Percentiles rank a stretch among this genome's conserved stretches.
Conservation (phyloP, 1,140 invertebrate species). For the Caerostris extrusa region DNA sequence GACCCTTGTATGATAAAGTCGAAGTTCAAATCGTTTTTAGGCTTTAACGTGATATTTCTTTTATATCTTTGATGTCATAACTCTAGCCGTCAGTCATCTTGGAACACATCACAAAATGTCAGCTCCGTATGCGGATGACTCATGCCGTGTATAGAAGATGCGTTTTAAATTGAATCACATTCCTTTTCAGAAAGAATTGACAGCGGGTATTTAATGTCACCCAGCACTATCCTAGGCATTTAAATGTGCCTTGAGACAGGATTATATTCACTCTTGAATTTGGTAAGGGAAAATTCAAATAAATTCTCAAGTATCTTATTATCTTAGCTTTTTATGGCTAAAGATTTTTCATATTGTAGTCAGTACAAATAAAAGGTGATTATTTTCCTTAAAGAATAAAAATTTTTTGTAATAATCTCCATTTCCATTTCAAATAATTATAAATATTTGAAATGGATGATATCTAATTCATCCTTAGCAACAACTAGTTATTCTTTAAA, state of each 20-base stretch:
- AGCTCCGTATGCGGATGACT: conserved; percentile 28
- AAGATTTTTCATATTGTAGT: too few relatives aligned
- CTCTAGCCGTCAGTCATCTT: conserved; percentile 44
- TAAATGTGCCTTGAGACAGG: not conserved
- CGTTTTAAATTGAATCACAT: conserved; percentile 59
- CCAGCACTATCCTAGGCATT: not conserved
- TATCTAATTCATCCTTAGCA: too few relatives aligned
- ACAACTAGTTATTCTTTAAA: too few relatives aligned
- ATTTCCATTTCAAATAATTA: too few relatives aligned
- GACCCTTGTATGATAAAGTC: conserved; percentile 59
- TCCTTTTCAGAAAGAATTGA: conserved; percentile 42
- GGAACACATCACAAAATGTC: conserved; percentile 12
- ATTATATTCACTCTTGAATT: not conserved
- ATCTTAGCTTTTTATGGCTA: too few relatives aligned
- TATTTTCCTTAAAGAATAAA: too few relatives aligned
- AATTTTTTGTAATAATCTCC: too few relatives aligned
- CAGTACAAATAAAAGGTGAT: too few relatives aligned
- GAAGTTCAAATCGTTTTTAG: conserved; percentile 62
- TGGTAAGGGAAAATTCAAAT: not conserved
- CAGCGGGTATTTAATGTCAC: conserved; percentile 45
- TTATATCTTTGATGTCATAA: conserved; percentile 62
- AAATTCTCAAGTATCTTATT: not conserved
- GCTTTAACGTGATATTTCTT: conserved; percentile 53
- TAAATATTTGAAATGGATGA: too few relatives aligned
- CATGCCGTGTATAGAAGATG: conserved; percentile 37